These are phyloP conservation scores for Drosophila insularis DNA, from an alignment of 1,140 invertebrate genomes.

Conservation along the genomic window DNA sequence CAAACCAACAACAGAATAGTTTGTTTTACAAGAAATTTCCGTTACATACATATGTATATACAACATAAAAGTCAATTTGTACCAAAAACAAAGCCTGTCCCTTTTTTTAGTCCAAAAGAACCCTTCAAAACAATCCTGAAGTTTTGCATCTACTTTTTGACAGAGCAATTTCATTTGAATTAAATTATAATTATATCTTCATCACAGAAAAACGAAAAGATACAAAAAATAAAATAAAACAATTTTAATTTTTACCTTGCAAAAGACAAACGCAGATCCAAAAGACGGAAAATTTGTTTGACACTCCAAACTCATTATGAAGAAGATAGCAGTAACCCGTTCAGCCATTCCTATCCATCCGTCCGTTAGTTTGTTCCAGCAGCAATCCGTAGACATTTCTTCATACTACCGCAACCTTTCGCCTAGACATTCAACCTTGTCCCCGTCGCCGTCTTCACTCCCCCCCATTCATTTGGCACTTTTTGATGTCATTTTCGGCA, in stretches of 20 bases:
- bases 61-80: background rate
- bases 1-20: conserved; percentile 37
- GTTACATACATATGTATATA: too few species aligned
- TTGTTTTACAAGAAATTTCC: conserved; percentile 10
- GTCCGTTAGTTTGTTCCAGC: conserved; percentile 8
- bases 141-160: background rate
- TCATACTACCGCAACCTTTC: conserved; percentile 27
- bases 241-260: conserved; percentile 67
- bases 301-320: conserved; percentile 77
- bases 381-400: conserved; percentile 58
- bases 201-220: conserved; percentile 31
- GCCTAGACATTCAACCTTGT: conserved; percentile 43
- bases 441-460: conserved; percentile 20
- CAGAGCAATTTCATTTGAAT: conserved; percentile 61
- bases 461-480: conserved; percentile 58
- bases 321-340: conserved; percentile 65
- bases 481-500: conserved; percentile 80
- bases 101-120: background rate
- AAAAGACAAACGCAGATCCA: conserved; percentile 22
- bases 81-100: background rate
- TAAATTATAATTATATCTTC: conserved; percentile 71
- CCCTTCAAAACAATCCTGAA: background rate
- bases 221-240: background rate
- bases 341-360: conserved; percentile 18
- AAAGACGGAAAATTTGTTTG: conserved; percentile 53